Evolutionary conservation across 92 coral and sea anemone genomes (phyloP).

Genomic region (Phenganax marumi): DNA sequence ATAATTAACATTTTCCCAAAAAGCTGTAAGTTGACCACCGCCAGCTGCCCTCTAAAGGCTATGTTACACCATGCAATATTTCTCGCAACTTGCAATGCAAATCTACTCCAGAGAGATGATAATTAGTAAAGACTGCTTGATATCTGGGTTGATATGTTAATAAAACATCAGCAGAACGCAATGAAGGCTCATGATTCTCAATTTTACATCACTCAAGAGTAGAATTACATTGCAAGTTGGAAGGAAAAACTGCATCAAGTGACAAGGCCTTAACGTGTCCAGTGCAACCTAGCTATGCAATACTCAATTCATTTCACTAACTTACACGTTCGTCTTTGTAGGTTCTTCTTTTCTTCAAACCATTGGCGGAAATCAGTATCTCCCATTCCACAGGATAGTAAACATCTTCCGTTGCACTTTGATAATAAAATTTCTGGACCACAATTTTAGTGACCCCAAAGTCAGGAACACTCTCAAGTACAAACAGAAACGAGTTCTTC

Average conservation of each 20-base stretch:
- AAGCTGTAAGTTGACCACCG: too few relatives aligned
- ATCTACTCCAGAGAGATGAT: too few relatives aligned
- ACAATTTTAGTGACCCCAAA: constrained; percentile 44
- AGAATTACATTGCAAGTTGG: background rate
- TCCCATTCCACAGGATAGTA: constrained; percentile 62
- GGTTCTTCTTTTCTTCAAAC: constrained; percentile 73
- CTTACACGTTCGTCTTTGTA: constrained; percentile 58
- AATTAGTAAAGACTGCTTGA: too few relatives aligned
- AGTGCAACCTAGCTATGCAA: background rate
- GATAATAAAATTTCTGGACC: constrained; percentile 35
- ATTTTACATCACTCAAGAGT: too few relatives aligned
- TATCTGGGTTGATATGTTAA: too few relatives aligned
- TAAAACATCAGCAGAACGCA: too few relatives aligned
- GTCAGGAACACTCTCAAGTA: constrained; percentile 29
- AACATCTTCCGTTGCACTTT: constrained; percentile 22
- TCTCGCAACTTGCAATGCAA: too few relatives aligned
- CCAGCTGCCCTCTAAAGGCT: too few relatives aligned
- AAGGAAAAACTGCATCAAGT: too few relatives aligned
- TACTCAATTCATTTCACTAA: constrained; percentile 22
- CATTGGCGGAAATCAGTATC: constrained; percentile 70
- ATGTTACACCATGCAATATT: too few relatives aligned
- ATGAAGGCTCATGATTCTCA: too few relatives aligned
- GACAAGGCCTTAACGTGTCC: background rate
- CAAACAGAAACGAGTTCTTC: constrained; percentile 35
- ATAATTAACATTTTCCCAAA: too few relatives aligned